phyloP scores from a whole-genome alignment of 2,113 vertebrate species.

The Dunckerocampus dactyliophorus region DNA sequence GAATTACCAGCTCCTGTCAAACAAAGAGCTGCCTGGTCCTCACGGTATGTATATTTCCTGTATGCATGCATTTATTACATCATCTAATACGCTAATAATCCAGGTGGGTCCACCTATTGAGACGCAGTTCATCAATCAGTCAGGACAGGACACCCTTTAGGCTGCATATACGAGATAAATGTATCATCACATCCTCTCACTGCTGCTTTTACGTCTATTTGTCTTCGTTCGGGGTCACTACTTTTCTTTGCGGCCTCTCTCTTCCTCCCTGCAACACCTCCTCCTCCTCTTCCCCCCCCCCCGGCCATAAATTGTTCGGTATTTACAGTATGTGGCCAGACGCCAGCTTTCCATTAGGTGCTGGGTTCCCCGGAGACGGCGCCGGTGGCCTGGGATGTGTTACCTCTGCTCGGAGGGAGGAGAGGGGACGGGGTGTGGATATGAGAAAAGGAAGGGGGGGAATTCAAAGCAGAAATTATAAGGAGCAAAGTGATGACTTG shows the following conservation, averaged over 20 bases:
- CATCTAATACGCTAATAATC: no score
- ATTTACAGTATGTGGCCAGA: conserved; percentile 67
- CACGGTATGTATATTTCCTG: no score
- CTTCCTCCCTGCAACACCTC: conserved; percentile 3
- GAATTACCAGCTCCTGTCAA: no score
- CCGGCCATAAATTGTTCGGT: conserved; percentile 57
- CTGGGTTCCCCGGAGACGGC: conserved; percentile 60
- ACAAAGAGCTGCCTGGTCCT: no score
- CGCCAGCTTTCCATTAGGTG: conserved; percentile 70
- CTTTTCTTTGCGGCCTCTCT: neutral
- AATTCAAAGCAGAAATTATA: neutral
- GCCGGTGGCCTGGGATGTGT: conserved; percentile 66
- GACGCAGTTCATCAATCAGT: no score
- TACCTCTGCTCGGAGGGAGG: conserved; percentile 45
- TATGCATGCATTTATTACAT: no score
- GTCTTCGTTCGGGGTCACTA: no score
- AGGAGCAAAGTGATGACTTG: conserved; percentile 22
- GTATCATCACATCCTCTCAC: no score
- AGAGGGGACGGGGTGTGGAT: neutral
- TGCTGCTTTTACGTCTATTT: no score
- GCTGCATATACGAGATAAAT: no score
- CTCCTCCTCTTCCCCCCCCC: neutral
- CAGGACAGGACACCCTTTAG: no score
- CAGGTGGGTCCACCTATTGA: no score
- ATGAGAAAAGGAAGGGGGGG: conserved; percentile 8